phyloP scores from a whole-genome alignment of 1,140 invertebrate genomes.

The Rhynchophorus ferrugineus region DNA sequence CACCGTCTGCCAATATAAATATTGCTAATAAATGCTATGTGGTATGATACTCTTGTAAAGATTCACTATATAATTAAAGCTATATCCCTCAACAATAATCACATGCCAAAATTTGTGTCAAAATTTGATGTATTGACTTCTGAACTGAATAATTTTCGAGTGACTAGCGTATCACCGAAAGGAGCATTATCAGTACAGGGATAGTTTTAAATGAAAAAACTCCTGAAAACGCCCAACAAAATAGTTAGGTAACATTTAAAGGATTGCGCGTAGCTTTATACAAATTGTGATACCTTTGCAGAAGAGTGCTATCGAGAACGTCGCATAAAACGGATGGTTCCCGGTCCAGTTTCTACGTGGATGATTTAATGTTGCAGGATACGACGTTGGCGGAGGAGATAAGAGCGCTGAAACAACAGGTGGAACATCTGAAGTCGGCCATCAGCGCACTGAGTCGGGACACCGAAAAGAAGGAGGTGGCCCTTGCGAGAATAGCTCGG shows the following conservation, averaged over 20 bases:
- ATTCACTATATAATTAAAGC: too few species aligned
- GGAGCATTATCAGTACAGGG: too few species aligned
- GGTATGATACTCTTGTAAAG: too few species aligned
- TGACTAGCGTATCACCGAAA: too few species aligned
- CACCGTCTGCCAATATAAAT: too few species aligned
- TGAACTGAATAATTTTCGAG: too few species aligned
- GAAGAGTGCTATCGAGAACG: slow-evolving; percentile 22
- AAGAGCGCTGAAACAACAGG: slow-evolving; percentile 32
- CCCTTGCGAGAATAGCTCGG: slow-evolving; percentile 29
- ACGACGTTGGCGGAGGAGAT: slow-evolving; percentile 22
- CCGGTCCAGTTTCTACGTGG: slow-evolving; percentile 1
- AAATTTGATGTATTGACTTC: slow-evolving; percentile 17
- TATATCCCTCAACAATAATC: background rate
- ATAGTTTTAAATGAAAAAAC: slow-evolving; percentile 26
- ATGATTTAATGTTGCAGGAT: slow-evolving; percentile 17
- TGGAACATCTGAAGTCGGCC: slow-evolving; percentile 31
- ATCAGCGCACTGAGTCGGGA: slow-evolving; percentile 31
- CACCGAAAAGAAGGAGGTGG: slow-evolving; percentile 32
- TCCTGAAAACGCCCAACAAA: slow-evolving; percentile 22
- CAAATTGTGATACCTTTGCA: slow-evolving; percentile 8
- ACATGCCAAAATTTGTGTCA: slow-evolving; percentile 3
- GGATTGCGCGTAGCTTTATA: slow-evolving; percentile 5
- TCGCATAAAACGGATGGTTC: slow-evolving; percentile 16
- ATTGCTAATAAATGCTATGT: too few species aligned
- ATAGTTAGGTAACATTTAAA: slow-evolving; percentile 23